phyloP scores from a whole-genome alignment of 2,888 invertebrate species.

The Philaethria dido region DNA sequence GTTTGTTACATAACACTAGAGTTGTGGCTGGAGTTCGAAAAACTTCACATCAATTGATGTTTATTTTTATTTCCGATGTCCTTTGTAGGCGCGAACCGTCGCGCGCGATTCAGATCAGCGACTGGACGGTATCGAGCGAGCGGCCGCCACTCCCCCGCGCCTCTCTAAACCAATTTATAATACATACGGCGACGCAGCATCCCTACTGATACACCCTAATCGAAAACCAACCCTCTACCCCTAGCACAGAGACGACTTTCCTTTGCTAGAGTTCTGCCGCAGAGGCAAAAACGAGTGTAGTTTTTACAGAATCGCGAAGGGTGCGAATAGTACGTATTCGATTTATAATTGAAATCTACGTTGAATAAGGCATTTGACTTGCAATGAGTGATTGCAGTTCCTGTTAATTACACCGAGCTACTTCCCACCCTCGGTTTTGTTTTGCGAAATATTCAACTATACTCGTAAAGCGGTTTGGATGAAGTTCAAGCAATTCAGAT shows the following conservation, averaged over 20 bases:
- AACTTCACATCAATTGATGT: conserved; percentile 44
- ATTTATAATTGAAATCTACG: conserved; percentile 71
- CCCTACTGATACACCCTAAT: conserved; percentile 57
- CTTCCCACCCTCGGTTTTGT: conserved; percentile 3
- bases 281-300: conserved; percentile 78
- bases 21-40: conserved; percentile 45
- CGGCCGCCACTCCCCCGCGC: conserved; percentile 70
- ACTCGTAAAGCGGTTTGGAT: too few relatives aligned
- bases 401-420: conserved; percentile 10
- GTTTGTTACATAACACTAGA: conserved; percentile 45
- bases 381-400: conserved; percentile 15
- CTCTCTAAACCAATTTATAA: conserved; percentile 83
- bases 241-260: conserved; percentile 48
- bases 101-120: conserved; percentile 60
- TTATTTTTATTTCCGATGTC: conserved; percentile 53
- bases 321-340: conserved; percentile 78
- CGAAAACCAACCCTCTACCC: conserved; percentile 53
- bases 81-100: conserved; percentile 51
- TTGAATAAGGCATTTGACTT: conserved; percentile 35
- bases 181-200: conserved; percentile 83
- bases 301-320: conserved; percentile 75
- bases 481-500: not conserved
- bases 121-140: conserved; percentile 80
- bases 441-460: not conserved
- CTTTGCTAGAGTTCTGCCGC: conserved; percentile 63